These are phyloP conservation scores for Strigamia transsilvanica DNA, from an alignment of 2,888 invertebrate species.

Conservation along the genomic window DNA sequence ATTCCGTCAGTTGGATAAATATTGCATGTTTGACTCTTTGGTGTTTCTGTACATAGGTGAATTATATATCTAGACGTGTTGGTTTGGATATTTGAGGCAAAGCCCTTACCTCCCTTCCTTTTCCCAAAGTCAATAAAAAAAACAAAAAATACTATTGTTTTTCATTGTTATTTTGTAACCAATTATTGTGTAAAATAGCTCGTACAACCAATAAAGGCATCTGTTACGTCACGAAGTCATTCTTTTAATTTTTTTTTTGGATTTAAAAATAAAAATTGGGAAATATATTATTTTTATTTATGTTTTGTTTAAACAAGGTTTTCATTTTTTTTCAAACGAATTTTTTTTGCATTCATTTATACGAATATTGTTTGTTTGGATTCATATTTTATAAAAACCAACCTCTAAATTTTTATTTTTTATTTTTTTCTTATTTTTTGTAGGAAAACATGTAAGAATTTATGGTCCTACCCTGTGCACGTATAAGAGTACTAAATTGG, in stretches of 20 bases:
- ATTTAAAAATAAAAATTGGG: too few relatives aligned
- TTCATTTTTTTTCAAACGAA: neutral
- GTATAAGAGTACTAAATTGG: slow-evolving; percentile 38
- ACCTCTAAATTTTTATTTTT: slow-evolving; percentile 19
- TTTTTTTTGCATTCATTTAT: slow-evolving; percentile 13
- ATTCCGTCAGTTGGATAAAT: slow-evolving; percentile 50
- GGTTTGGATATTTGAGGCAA: slow-evolving; percentile 50
- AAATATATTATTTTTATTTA: neutral
- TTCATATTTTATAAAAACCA: slow-evolving; percentile 25
- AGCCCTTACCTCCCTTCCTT: slow-evolving; percentile 46
- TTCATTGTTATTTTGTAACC: slow-evolving; percentile 54
- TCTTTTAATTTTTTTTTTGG: neutral
- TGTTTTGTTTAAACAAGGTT: neutral
- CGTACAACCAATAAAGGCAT: slow-evolving; percentile 54
- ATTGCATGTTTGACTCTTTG: slow-evolving; percentile 52
- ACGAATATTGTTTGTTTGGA: slow-evolving; percentile 19
- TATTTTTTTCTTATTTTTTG: neutral
- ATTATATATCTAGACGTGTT: slow-evolving; percentile 43
- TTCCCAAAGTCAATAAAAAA: slow-evolving; percentile 23
- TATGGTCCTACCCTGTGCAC: slow-evolving; percentile 20
- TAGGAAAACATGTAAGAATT: slow-evolving; percentile 28
- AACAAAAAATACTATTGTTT: slow-evolving; percentile 44
- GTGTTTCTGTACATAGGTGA: slow-evolving; percentile 53
- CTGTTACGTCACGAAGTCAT: slow-evolving; percentile 41
- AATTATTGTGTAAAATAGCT: slow-evolving; percentile 53